These are phyloP conservation scores for Taphrorychus bicolor DNA, from an alignment of 2,888 invertebrate species.

Conservation along the genomic window DNA sequence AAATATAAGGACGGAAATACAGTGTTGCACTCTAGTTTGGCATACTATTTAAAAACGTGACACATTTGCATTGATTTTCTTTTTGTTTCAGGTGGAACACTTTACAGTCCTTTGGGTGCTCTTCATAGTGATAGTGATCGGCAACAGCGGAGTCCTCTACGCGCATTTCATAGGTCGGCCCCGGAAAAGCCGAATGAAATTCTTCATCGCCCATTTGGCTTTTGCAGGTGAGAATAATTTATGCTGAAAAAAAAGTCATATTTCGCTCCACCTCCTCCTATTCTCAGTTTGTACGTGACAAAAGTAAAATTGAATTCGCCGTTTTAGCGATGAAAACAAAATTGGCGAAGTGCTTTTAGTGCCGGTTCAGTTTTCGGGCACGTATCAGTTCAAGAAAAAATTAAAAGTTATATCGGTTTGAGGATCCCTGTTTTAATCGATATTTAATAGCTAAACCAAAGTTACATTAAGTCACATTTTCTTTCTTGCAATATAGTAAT, in stretches of 20 bases:
- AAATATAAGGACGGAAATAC: too few species aligned
- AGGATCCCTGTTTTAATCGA: too few species aligned
- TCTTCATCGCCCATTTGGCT: slow-evolving; percentile 73
- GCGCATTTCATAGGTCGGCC: slow-evolving; percentile 68
- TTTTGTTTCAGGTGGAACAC: slow-evolving; percentile 67
- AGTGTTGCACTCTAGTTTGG: too few species aligned
- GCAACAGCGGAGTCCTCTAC: slow-evolving; percentile 69
- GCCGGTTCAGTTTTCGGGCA: too few species aligned
- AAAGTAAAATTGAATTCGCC: not conserved
- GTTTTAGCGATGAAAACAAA: not conserved
- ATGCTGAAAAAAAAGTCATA: not conserved
- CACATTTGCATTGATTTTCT: slow-evolving; percentile 6
- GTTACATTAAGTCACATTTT: too few species aligned
- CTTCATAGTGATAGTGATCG: slow-evolving; percentile 69
- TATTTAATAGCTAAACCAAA: too few species aligned
- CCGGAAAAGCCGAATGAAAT: slow-evolving; percentile 73
- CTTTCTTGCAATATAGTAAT: too few species aligned
- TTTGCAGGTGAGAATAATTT: slow-evolving; percentile 65
- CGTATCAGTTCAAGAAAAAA: too few species aligned
- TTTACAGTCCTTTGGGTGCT: slow-evolving; percentile 69
- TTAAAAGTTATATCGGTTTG: too few species aligned
- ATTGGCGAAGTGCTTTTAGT: not conserved
- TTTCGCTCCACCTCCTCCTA: not conserved
- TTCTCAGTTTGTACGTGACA: not conserved
- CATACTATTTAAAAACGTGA: too few species aligned